Base-by-base conservation (phyloP, 37 sponge, comb jelly and placozoan species). In the Spongilla lacustris region DNA sequence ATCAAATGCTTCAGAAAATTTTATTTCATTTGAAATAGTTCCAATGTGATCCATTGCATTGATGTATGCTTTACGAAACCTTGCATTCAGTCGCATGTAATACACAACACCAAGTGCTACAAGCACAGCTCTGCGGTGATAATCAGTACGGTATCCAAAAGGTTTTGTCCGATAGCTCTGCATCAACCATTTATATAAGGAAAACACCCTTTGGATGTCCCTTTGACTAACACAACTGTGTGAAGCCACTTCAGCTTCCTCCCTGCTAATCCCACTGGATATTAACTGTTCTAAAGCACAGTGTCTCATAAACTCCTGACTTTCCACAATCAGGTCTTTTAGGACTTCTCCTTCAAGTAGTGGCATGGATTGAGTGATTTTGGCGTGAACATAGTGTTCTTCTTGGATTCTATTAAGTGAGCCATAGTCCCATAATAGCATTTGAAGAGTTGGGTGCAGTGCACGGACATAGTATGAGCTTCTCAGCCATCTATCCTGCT, bases 361-460 rank as follows among this genome's bases (percentile, higher is more conserved):
- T 10, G 82, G 37, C 77, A 88, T 84, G n/a, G 78, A 27, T 28
- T 70, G 38, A 73, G 83, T 81, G 27, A 91, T 21, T 74, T 93
- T 96, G 50, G 85, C 69, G 0, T 85, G 50, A 78, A 97, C 90
- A 79, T 97, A 97, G 37, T 90, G 92, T 11, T 85, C 71, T 76
- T 97, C 97, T 79, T 97, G 97, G 69, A 85, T 5, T 21, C 85
- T 78, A 75, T 94, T 82, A 32, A 97, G 87, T 19, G 95, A 92
- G 0, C 97, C 97, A 81, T 97, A 97, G 69, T 94, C 89, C 97
- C 97, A 97, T 66, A 88, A 88, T 17, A 97, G 89, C 67, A 79
- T 88, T 29, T 68, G 49, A n/a, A 97, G 88, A 0, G 97, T 92
- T 3, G 95, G 97, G 77, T 92, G 97, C 1, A 97, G 76, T n/a